phyloP scores from a whole-genome alignment of 2,888 invertebrate genomes.

The Malthinus seriepunctatus region DNA sequence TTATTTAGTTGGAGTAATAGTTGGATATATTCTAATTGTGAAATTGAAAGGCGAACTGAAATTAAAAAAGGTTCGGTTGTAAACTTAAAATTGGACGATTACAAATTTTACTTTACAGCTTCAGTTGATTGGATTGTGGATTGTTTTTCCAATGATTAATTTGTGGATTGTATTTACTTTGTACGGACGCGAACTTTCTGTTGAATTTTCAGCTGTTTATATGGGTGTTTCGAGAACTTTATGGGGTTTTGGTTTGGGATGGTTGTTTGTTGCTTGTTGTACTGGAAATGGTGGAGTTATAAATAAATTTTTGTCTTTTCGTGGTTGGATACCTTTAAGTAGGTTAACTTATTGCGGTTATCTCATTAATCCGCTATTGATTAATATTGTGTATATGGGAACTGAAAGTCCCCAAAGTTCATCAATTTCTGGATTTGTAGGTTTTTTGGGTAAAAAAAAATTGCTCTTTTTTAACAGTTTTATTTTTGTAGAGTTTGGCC shows the following conservation, averaged over 20 bases:
- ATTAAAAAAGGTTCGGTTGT: conserved; percentile 39
- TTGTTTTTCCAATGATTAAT: conserved; percentile 50
- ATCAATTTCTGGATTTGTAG: conserved; percentile 50
- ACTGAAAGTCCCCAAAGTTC: conserved; percentile 44
- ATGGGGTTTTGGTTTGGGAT: conserved; percentile 61
- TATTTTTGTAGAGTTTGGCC: conserved; percentile 41
- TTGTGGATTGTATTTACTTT: conserved; percentile 54
- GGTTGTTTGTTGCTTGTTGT: conserved; percentile 61
- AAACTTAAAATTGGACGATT: background rate
- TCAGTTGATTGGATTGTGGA: conserved; percentile 45
- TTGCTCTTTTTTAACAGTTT: background rate
- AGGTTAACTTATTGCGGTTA: conserved; percentile 63
- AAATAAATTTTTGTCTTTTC: conserved; percentile 50
- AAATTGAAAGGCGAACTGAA: conserved; percentile 45
- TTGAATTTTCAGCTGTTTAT: conserved; percentile 55
- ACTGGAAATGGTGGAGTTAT: conserved; percentile 57
- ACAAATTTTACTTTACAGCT: conserved; percentile 30
- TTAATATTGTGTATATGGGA: conserved; percentile 54
- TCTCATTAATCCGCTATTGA: conserved; percentile 61
- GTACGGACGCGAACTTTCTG: conserved; percentile 53
- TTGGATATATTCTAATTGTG: conserved; percentile 55
- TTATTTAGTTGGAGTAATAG: conserved; percentile 55
- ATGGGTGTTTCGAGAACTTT: conserved; percentile 57
- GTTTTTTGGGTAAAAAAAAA: conserved; percentile 26
- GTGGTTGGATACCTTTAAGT: conserved; percentile 53